A percentile compares a stretch with the other conserved stretches of the same genome.
Conservation (phyloP, 2,797 vertebrate species). For the Acestrorhynchus altus region DNA sequence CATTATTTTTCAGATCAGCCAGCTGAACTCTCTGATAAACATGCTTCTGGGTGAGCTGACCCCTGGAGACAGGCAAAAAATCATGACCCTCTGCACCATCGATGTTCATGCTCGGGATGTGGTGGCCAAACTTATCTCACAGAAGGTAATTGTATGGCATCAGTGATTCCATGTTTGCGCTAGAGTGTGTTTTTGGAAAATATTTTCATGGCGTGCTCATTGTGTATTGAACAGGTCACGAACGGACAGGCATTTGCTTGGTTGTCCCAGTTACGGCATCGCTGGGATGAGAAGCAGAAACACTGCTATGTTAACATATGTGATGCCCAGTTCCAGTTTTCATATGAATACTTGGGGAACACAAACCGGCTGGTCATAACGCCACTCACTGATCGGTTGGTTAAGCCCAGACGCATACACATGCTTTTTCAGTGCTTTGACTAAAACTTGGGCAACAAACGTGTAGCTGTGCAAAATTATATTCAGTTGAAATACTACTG, state of each 20-base stretch:
- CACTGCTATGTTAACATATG: conserved; percentile 84
- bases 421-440: not conserved
- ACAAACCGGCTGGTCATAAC: conserved; percentile 85
- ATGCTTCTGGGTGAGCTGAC: conserved; percentile 89
- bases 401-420: not conserved
- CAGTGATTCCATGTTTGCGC: not conserved
- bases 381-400: conserved; percentile 83
- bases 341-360: conserved; percentile 85
- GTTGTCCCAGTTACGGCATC: conserved; percentile 84
- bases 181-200: not conserved
- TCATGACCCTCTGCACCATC: conserved; percentile 88
- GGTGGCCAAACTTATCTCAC: conserved; percentile 84
- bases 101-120: conserved; percentile 88
- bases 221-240: conserved; percentile 71
- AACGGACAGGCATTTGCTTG: conserved; percentile 82
- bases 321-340: conserved; percentile 85
- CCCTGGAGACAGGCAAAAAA: conserved; percentile 87
- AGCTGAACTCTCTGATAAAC: conserved; percentile 92
- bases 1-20: conserved; percentile 85
- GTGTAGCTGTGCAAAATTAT: too few species aligned
- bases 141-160: conserved; percentile 79
- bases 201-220: not conserved
- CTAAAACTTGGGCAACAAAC: not conserved
- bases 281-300: conserved; percentile 79
- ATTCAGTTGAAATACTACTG: not conserved